Base-by-base conservation (phyloP, 2,113 vertebrate genomes). In the Phyllostomus hastatus region DNA sequence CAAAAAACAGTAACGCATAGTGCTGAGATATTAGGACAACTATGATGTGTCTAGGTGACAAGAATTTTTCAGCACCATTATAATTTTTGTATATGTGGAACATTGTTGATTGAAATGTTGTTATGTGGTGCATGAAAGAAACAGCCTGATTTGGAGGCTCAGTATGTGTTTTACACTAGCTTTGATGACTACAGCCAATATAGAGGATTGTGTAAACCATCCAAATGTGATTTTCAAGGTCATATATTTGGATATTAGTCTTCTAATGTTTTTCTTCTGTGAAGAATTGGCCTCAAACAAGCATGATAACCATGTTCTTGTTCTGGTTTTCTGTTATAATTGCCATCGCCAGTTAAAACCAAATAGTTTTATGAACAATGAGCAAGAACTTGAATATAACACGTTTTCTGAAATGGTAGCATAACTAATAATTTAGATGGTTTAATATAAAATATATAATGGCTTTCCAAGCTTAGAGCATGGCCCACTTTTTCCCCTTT, bases 381-480 rank as follows among this genome's bases (percentile, higher is more conserved):
- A 61, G 11, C 66, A 69, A 70, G 19, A 89, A n/a, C 0, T n/a
- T 15, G 4, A 48, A 22, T 69, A 14, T 0, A 75, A 26, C 20
- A 46, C 1, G 0, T 41, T 79, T 90, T 66, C 15, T 35, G 85
- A 7, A 31, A 46, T 54, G 43, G 7, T 19, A 38, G 24, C 33
- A 31, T 33, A 67, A 31, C 14, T 28, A 52, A 50, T 61, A 88
- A 87, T 35, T 33, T 72, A 48, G 33, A 26, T 33, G 4, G 1
- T 88, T 78, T 96, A 78, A 43, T 59, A n/a, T 50, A 35, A 48
- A 88, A 66, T 79, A 2, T 46, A 31, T 31, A 38, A 69, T n/a
- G 17, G 1, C 3, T 85, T 86, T 1, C 52, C 38, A 57, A 17
- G 7, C 12, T 41, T n/a, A 35, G 48, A 50, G 43, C 87, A 43